Base-by-base conservation (phyloP, 2,113 vertebrate genomes). In the Tragelaphus strepsiceros region DNA sequence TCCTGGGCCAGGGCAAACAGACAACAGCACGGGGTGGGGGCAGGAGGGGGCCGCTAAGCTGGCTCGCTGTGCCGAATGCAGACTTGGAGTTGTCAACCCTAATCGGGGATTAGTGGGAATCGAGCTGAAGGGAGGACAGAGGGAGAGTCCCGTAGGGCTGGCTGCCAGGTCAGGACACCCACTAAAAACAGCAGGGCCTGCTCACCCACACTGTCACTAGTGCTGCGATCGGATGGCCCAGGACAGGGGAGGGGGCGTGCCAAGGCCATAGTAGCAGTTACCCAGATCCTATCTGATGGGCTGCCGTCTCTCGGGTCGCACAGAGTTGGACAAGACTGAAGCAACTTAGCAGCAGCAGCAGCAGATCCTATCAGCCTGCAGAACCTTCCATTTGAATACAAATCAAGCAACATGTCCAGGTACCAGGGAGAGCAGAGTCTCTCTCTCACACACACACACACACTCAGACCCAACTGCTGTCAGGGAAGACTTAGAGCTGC, bases 61-160 rank as follows among this genome's bases (percentile, higher is more conserved):
- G 67, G 88, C 49, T 80, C 26, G 28, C 78, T 2, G 13, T 15
- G 53, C n/a, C 7, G 0, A 22, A 9, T 2, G 51, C 32, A 1
- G 84, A 77, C 78, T 88, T 15, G 24, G 49, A 91, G 43, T 51
- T 71, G 32, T 61, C 96, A 85, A 19, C 94, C 96, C 85, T 97
- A 77, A 97, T 96, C 96, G 0, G 43, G 87, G 97, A 97, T 96
- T 97, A 97, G 88, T 39, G 53, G 49, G 53, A 28, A 74, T 64
- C 0, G 0, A n/a, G 67, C 64, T 43, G 32, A 51, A 85, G 88
- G 93, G 61, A 58, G 85, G 92, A 77, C 89, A 35, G 97, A 97
- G 96, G 98, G 98, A 87, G 99, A 99, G 97, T 99, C 99, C 90
- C 98, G 95, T 71, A 99, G 98, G 97, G 90, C 99, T 67, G 83